Conservation (phyloP, 2,888 invertebrate species). For the Lumbricus terrestris region DNA sequence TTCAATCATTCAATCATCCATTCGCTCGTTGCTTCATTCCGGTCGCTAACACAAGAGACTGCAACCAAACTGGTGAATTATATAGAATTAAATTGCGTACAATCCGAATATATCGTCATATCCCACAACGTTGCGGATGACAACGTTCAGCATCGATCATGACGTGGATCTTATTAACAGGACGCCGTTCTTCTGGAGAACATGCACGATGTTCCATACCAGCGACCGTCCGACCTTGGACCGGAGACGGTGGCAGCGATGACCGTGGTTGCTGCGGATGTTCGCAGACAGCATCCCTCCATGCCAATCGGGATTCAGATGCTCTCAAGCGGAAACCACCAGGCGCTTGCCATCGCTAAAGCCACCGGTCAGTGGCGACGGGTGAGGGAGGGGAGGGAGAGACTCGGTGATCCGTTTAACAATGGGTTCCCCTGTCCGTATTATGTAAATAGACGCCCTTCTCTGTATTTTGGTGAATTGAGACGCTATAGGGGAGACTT, state of each 20-base stretch:
- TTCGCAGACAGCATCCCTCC: conserved; percentile 63
- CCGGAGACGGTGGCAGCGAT: conserved; percentile 72
- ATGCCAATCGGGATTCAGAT: conserved; percentile 64
- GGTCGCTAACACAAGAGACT: not conserved
- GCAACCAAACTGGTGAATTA: not conserved
- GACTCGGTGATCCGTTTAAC: too few relatives aligned
- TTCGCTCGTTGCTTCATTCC: not conserved
- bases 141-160: not conserved
- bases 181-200: conserved; percentile 75
- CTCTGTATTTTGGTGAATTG: too few relatives aligned
- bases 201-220: conserved; percentile 77
- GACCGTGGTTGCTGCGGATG: conserved; percentile 67
- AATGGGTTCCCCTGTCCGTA: too few relatives aligned
- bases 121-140: not conserved
- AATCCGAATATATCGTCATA: not conserved
- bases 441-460: too few relatives aligned
- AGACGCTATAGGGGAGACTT: too few relatives aligned
- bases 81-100: not conserved
- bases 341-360: conserved; percentile 75
- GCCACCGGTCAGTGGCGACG: conserved; percentile 62
- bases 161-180: conserved; percentile 58
- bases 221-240: conserved; percentile 65
- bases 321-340: conserved; percentile 74
- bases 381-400: not conserved
- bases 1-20: not conserved